Conservation (phyloP, 2,797 vertebrate species). For the Sebastes reedi region DNA sequence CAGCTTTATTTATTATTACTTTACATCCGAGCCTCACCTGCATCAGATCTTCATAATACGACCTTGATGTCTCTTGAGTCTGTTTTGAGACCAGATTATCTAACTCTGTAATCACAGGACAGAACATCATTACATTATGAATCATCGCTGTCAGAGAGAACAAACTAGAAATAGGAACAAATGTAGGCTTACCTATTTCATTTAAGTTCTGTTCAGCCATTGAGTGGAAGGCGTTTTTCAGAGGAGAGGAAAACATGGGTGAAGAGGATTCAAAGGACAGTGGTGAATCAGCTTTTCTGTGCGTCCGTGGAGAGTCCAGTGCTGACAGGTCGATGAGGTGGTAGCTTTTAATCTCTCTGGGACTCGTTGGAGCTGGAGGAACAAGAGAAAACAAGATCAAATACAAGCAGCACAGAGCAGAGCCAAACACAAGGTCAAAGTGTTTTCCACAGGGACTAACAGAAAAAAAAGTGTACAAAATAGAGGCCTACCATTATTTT, state of each 20-base stretch:
- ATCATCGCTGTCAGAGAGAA: background rate
- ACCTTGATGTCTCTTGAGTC: slow-evolving; percentile 27
- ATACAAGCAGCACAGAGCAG: background rate
- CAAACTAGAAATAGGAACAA: background rate
- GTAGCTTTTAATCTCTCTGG: slow-evolving; percentile 78
- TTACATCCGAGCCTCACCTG: slow-evolving; percentile 53
- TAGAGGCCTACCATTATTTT: slow-evolving; percentile 35
- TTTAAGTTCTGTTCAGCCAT: slow-evolving; percentile 72
- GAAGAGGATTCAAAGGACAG: slow-evolving; percentile 16
- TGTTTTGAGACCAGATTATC: slow-evolving; percentile 20
- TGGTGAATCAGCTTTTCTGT: slow-evolving; percentile 35
- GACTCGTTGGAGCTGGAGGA: slow-evolving; percentile 50
- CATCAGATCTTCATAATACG: slow-evolving; percentile 68
- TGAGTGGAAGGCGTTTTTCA: slow-evolving; percentile 43
- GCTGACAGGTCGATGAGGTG: slow-evolving; percentile 88
- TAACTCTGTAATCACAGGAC: slow-evolving; percentile 51
- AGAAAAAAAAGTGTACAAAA: background rate
- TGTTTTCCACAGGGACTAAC: background rate
- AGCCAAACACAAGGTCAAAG: background rate
- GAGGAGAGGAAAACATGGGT: background rate
- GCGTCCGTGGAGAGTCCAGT: slow-evolving; percentile 64
- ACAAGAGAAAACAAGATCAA: slow-evolving; percentile 1
- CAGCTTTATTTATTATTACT: background rate
- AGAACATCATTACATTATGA: background rate
- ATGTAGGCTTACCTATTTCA: slow-evolving; percentile 68